Evolutionary conservation across 2,888 invertebrate species (phyloP), one percentile per base, ranked within the genome.

Genomic region (Spodoptera littoralis): DNA sequence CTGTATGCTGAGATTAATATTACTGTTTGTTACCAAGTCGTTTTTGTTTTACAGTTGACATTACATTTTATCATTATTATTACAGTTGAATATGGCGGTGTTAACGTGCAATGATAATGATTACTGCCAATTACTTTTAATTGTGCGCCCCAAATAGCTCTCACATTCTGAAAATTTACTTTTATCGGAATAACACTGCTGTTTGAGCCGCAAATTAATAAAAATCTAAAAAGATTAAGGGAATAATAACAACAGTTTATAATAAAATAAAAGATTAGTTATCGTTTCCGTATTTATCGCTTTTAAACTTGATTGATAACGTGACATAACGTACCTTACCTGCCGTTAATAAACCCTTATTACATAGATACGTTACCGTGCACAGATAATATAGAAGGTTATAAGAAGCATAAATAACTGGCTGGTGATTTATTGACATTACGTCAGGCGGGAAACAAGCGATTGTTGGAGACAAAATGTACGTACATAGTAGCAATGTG

Each of bases 81-180:
- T 62, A 41, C 44, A 49, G 56, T 66, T 22, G 46, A 53, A 65
- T 65, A 27, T 51, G 53, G 45, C 50, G 41, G 62, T 68, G 49
- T 70, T 78, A 76, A 71, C 67, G 60, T 63, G 70, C 73, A 70
- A 70, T 61, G 76, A 70, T 64, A 68, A 64, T 68, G 80, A 82
- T 81, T 80, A 73, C 65, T 53, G 73, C 70, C 79, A 75, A 84
- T 83, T 80, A 77, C 55, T 67, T 63, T 79, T 76, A 82, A 82
- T 83, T 69, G 62, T 54, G 46, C 46, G 73, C 27, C 52, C 70
- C 22, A 50, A 71, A 78, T 73, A 58, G 56, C 64, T 55, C 46
- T 61, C 52, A 50, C 55, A 24, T 36, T 43, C 61, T 44, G 41
- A 53, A 71, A 66, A 48, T 59, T 59, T 5, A n/a, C 43, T 43